A percentile compares a stretch with the other conserved stretches of the same genome.
Evolutionary conservation across 2,888 invertebrate genomes (phyloP).

Genomic region (Pachliopta kotzebuea): DNA sequence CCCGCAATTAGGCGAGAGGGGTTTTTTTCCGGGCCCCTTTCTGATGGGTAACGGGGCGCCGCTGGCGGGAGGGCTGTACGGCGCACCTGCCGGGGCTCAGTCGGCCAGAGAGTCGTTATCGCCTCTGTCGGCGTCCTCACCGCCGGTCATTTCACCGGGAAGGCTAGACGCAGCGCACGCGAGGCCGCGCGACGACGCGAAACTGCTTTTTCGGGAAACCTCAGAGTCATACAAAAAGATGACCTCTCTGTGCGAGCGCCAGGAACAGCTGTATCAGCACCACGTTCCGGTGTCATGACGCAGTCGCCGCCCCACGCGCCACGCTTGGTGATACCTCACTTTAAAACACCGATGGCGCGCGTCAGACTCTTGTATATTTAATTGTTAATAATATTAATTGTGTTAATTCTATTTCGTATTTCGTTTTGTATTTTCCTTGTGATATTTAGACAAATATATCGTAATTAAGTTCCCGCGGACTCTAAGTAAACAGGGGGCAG

Average conservation of each 20-base stretch:
- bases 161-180: slow-evolving; percentile 70
- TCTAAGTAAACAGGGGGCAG: slow-evolving; percentile 74
- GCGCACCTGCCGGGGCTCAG: slow-evolving; percentile 65
- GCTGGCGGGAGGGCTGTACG: slow-evolving; percentile 62
- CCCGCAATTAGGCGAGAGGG: slow-evolving; percentile 66
- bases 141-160: slow-evolving; percentile 72
- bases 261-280: slow-evolving; percentile 78
- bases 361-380: slow-evolving; percentile 70
- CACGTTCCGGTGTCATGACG: slow-evolving; percentile 80
- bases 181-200: slow-evolving; percentile 66
- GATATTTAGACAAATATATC: slow-evolving; percentile 80
- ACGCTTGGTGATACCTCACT: slow-evolving; percentile 67
- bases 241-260: slow-evolving; percentile 77
- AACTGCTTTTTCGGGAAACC: slow-evolving; percentile 78
- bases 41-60: slow-evolving; percentile 65
- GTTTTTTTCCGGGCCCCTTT: slow-evolving; percentile 69
- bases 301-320: slow-evolving; percentile 56
- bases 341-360: slow-evolving; percentile 47
- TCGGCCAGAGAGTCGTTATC: slow-evolving; percentile 70
- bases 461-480: slow-evolving; percentile 76
- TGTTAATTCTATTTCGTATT: slow-evolving; percentile 78
- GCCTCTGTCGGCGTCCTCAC: slow-evolving; percentile 72
- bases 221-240: slow-evolving; percentile 76
- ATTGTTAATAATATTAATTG: slow-evolving; percentile 79
- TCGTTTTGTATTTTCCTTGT: slow-evolving; percentile 79